Percentiles rank a stretch among this genome's conserved stretches.
Evolutionary conservation across 2,797 vertebrate genomes (phyloP).

Genomic region (Dryobates pubescens): DNA sequence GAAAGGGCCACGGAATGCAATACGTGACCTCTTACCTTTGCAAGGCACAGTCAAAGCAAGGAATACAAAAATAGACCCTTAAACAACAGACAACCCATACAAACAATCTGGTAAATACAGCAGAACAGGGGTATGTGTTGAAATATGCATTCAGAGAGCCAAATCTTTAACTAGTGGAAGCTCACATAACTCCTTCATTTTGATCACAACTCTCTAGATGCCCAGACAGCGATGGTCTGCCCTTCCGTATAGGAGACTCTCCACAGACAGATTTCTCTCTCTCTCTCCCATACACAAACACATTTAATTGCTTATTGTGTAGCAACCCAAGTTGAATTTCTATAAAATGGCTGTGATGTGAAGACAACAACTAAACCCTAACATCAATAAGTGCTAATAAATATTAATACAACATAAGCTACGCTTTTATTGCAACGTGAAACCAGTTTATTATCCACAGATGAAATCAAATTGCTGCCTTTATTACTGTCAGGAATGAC

Average conservation of each 20-base stretch:
- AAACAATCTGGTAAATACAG: not conserved
- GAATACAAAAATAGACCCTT: not conserved
- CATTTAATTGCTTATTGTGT: slow-evolving; percentile 15
- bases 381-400: slow-evolving; percentile 34
- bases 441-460: slow-evolving; percentile 46
- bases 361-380: not conserved
- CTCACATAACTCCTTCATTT: not conserved
- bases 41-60: not conserved
- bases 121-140: not conserved
- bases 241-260: not conserved
- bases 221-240: not conserved
- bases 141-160: not conserved
- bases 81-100: not conserved
- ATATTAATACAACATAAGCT: slow-evolving; percentile 49
- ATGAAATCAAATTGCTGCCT: slow-evolving; percentile 39
- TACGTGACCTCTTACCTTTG: not conserved
- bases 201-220: not conserved
- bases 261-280: not conserved
- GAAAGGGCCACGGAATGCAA: not conserved
- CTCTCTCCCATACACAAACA: not conserved
- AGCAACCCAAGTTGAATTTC: slow-evolving; percentile 13
- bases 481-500: slow-evolving; percentile 14
- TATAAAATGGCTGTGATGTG: slow-evolving; percentile 1
- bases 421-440: slow-evolving; percentile 8
- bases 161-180: not conserved